Evolutionary conservation across 1,140 invertebrate genomes (phyloP).

Genomic region (Pseudomyrmex sp.): DNA sequence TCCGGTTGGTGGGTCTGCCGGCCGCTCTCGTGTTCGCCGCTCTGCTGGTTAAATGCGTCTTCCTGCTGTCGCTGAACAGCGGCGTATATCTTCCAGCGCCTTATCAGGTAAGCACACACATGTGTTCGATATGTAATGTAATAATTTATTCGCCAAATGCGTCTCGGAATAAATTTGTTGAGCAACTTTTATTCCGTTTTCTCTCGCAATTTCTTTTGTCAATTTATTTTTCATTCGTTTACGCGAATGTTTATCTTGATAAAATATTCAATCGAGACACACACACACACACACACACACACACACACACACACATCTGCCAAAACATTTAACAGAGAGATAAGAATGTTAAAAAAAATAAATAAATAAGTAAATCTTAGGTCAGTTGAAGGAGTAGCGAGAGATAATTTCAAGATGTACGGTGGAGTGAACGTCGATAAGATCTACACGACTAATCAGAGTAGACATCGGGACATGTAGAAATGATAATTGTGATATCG

Average conservation of each 20-base stretch:
- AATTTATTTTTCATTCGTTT: background rate
- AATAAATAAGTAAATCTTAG: background rate
- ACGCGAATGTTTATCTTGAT: background rate
- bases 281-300: background rate
- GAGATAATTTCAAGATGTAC: background rate
- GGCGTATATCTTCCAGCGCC: conserved; percentile 97
- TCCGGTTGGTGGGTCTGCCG: conserved; percentile 93
- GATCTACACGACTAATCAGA: conserved; percentile 1
- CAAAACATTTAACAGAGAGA: background rate
- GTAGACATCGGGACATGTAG: background rate
- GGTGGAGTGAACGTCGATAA: background rate
- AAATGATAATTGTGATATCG: conserved; percentile 2
- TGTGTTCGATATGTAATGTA: background rate
- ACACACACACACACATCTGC: too few species aligned
- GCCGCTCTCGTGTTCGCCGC: conserved; percentile 96
- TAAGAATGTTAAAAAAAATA: conserved; percentile 13
- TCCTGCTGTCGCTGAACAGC: conserved; percentile 95
- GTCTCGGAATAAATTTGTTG: background rate
- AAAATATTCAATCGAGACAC: background rate
- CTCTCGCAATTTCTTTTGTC: background rate
- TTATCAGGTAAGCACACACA: conserved; percentile 88
- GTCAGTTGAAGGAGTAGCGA: background rate
- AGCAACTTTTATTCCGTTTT: background rate
- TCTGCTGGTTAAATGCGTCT: conserved; percentile 97
- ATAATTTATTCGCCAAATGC: background rate